Conservation (phyloP, 2,113 vertebrate genomes). For the Alethe diademata region DNA sequence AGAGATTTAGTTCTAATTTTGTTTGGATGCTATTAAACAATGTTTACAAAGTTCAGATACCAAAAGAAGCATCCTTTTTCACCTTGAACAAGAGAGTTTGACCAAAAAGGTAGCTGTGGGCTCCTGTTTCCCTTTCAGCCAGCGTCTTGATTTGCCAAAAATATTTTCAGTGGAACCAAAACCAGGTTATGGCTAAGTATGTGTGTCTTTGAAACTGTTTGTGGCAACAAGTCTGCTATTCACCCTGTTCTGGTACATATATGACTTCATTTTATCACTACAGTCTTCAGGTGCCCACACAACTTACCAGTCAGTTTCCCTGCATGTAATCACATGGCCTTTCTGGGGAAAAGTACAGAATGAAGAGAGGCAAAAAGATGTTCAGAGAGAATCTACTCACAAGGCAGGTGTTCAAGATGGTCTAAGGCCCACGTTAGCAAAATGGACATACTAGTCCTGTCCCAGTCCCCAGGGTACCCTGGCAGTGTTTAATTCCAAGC, state of each 20-base stretch:
- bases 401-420: background rate
- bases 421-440: background rate
- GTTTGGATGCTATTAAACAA: background rate
- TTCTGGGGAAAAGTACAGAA: background rate
- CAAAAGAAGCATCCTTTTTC: background rate
- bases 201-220: background rate
- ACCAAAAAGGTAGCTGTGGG: background rate
- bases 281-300: background rate
- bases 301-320: background rate
- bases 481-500: background rate
- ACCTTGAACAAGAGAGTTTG: background rate
- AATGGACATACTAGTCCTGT: background rate
- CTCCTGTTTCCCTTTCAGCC: background rate
- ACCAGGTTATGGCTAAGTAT: background rate
- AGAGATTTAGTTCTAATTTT: background rate
- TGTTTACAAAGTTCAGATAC: background rate
- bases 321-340: background rate
- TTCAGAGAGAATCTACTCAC: background rate
- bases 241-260: background rate
- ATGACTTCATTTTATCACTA: background rate
- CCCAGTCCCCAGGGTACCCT: background rate
- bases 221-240: background rate
- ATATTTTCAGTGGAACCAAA: background rate
- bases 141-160: background rate
- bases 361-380: background rate